phyloP scores from a whole-genome alignment of 2,113 vertebrate species.

The Chitala chitala region DNA sequence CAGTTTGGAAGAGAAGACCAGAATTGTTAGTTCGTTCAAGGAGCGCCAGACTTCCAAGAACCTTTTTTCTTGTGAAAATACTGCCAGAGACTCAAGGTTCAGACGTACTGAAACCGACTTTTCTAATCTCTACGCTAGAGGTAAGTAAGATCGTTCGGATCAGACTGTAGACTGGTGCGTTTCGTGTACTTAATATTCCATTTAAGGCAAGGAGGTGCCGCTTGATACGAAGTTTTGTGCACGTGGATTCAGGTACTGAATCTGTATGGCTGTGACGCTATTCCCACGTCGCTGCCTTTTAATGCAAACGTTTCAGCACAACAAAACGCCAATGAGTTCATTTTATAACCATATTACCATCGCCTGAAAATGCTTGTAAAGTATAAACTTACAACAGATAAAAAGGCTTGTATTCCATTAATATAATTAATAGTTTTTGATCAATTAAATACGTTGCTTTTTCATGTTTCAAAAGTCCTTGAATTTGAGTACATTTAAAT shows the following conservation, averaged over 20 bases:
- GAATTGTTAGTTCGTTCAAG: slow-evolving; percentile 78
- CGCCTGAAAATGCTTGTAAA: too few relatives aligned
- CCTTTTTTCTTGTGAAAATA: slow-evolving; percentile 78
- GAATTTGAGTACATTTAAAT: too few relatives aligned
- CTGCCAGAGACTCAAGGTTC: slow-evolving; percentile 72
- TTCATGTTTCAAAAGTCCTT: too few relatives aligned
- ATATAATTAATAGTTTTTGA: too few relatives aligned
- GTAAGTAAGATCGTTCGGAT: slow-evolving; percentile 51
- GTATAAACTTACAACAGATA: too few relatives aligned
- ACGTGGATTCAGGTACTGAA: background rate
- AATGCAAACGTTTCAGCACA: too few relatives aligned
- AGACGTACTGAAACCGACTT: slow-evolving; percentile 85
- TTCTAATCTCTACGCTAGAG: slow-evolving; percentile 91
- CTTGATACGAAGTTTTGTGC: background rate
- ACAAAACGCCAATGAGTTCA: too few relatives aligned
- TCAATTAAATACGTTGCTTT: too few relatives aligned
- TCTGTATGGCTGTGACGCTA: too few relatives aligned
- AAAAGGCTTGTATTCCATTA: too few relatives aligned
- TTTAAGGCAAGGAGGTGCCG: background rate
- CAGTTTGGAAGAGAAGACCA: slow-evolving; percentile 84
- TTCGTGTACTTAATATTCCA: background rate
- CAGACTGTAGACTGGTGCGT: background rate
- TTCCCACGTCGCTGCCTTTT: too few relatives aligned
- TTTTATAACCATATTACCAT: too few relatives aligned
- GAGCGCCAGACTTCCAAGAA: slow-evolving; percentile 78